These are phyloP conservation scores for Tiliqua scincoides DNA, from an alignment of 2,113 vertebrate genomes.

Conservation along the genomic window DNA sequence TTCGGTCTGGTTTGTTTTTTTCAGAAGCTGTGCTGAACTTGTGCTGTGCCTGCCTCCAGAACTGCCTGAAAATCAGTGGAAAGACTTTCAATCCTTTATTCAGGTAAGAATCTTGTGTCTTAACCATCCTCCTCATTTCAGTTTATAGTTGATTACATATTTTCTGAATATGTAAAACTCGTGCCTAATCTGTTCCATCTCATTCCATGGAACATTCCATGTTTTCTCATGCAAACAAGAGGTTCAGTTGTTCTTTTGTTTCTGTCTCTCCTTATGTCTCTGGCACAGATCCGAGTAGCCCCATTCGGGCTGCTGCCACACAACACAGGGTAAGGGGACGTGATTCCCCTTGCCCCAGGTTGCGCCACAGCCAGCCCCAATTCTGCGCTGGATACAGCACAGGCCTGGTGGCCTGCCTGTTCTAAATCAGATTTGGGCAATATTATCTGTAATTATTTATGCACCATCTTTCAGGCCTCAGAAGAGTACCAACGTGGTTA, in stretches of 20 bases:
- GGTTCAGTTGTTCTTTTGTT: not conserved
- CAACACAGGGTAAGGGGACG: too few relatives aligned
- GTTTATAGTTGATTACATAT: not conserved
- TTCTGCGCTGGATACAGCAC: too few relatives aligned
- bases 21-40: constrained; percentile 95
- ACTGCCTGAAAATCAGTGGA: constrained; percentile 88
- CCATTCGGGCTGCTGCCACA: too few relatives aligned
- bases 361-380: too few relatives aligned
- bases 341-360: too few relatives aligned
- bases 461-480: not conserved
- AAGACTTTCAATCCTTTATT: constrained; percentile 86
- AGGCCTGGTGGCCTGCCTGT: too few relatives aligned
- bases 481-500: not conserved
- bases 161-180: not conserved
- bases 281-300: too few relatives aligned
- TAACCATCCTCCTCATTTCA: not conserved
- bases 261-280: not conserved
- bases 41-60: constrained; percentile 88
- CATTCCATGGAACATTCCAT: not conserved
- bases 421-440: not conserved
- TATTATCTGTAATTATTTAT: not conserved
- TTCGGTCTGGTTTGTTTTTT: constrained; percentile 52
- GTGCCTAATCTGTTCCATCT: not conserved
- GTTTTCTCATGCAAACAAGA: not conserved
- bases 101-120: constrained; percentile 80